Evolutionary conservation across 2,113 vertebrate genomes (phyloP), one percentile per base, ranked within the genome.

Genomic region (Cynopterus brachyotis): DNA sequence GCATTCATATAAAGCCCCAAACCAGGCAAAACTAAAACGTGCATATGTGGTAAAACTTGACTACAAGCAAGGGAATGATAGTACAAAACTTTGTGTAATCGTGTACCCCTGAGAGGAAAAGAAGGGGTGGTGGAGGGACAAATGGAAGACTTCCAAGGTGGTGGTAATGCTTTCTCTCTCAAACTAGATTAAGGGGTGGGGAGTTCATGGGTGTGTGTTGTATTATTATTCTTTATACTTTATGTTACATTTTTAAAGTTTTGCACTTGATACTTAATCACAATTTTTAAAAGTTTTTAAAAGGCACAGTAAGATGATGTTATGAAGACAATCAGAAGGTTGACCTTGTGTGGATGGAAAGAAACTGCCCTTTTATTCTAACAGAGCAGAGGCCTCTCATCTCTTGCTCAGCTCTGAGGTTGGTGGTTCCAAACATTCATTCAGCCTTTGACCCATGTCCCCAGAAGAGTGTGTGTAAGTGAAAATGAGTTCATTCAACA

Each of bases 401-500:
- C 26, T 45, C 69, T 83, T 66, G 92, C 92, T 91, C 70, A 76
- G 0, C 8, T 72, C 89, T n/a, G 37, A 72, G 89, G 32, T n/a
- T 37, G 24, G 42, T 78, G 45, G 45, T 66, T 96, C 62, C 83
- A 82, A 94, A 53, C 22, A 42, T 42, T 30, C 83, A 50, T 50
- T 24, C 78, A 70, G 69, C 70, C 57, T 92, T 66, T 80, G 79
- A 96, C 47, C 78, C 55, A 8, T 35, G 86, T 66, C 62, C 40
- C 78, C 73, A 50, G 67, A 80, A 84, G 70, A 80, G 55, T 19
- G 4, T n/a, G 60, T 22, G 6, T 60, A 81, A 91, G 66, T 37
- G 59, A 95, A 93, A 75, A 95, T 75, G 73, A 90, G 79, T 89
- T 86, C 72, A 86, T 90, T 89, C 73, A 72, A 37, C 85, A 55